phyloP scores from a whole-genome alignment of 2,113 vertebrate species.

The Tetrao urogallus region DNA sequence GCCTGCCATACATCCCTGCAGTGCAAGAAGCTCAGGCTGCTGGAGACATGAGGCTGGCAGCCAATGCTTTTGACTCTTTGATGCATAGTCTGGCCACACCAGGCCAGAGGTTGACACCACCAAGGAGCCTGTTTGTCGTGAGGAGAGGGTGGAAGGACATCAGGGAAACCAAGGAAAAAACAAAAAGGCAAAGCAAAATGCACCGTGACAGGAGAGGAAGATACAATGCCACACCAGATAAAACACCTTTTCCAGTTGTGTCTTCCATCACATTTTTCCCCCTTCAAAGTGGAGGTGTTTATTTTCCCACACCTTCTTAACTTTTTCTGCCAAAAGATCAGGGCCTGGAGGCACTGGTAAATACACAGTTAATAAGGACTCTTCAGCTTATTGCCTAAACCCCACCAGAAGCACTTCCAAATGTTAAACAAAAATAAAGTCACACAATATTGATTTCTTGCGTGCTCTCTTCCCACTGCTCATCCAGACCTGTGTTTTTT shows the following conservation, averaged over 20 bases:
- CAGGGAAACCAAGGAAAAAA: not conserved
- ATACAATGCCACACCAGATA: fast-evolving
- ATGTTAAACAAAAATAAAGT: not conserved
- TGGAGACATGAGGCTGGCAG: fast-evolving
- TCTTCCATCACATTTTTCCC: not conserved
- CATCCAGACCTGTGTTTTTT: not conserved
- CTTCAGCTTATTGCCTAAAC: not conserved
- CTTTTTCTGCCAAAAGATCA: not conserved
- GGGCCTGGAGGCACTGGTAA: not conserved
- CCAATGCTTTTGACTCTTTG: not conserved
- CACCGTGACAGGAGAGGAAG: not conserved
- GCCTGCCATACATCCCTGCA: not conserved
- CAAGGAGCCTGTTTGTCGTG: not conserved
- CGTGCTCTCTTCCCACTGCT: not conserved
- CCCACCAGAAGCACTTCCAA: not conserved
- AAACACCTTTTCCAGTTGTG: not conserved
- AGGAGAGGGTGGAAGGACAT: fast-evolving
- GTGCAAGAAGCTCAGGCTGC: not conserved
- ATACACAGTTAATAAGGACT: not conserved
- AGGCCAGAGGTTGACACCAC: not conserved
- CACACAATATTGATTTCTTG: not conserved
- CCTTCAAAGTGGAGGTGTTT: not conserved
- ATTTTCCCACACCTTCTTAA: not conserved
- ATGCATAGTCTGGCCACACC: not conserved
- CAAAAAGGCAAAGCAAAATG: not conserved